Evolutionary conservation across 2,113 vertebrate species (phyloP).

Genomic region (Hemiscyllium ocellatum): DNA sequence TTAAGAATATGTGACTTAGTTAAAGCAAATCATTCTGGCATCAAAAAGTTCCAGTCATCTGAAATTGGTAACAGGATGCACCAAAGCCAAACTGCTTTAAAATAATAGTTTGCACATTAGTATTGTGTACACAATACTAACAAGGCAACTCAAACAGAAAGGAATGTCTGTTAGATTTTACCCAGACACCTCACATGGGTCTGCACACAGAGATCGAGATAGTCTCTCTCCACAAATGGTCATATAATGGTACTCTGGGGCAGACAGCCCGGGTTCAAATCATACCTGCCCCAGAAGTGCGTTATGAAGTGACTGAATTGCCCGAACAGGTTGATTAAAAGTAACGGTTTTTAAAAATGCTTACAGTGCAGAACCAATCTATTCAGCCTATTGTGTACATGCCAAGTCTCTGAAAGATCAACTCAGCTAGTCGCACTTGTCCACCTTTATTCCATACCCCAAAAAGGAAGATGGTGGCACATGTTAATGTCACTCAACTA

Average conservation of each 20-base stretch:
- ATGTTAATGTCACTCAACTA: no score
- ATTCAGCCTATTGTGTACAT: no score
- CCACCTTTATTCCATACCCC: no score
- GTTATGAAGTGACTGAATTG: no score
- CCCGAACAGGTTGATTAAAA: no score
- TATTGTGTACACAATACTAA: background rate
- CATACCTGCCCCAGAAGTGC: no score
- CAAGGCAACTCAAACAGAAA: background rate
- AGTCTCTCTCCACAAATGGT: background rate
- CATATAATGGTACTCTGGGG: background rate
- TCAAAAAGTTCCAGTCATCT: background rate
- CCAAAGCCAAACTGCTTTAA: background rate
- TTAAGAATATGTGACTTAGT: background rate
- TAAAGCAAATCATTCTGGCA: background rate
- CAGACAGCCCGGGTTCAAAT: no score
- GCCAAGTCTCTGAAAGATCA: no score
- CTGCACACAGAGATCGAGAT: background rate
- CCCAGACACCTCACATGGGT: background rate
- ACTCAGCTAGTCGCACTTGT: no score
- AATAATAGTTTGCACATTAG: background rate
- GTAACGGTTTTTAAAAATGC: no score
- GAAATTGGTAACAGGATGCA: conserved; percentile 17
- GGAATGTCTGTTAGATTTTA: background rate
- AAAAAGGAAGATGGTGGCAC: no score
- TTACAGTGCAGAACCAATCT: no score